Base-by-base conservation (phyloP, 2,888 invertebrate species). In the Nasonia oneida region DNA sequence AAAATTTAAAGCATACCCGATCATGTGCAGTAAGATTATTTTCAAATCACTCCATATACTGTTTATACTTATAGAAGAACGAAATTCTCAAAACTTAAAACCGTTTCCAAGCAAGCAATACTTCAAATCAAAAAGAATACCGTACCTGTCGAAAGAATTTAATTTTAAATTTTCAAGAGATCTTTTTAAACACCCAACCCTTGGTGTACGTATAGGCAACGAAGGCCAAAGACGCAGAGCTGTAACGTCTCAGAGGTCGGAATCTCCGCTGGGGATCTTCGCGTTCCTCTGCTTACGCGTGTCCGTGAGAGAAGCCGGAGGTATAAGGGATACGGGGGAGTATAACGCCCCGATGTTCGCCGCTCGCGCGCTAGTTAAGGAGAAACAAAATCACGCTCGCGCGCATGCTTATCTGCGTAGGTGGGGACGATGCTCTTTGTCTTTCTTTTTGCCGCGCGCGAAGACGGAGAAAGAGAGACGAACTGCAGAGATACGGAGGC, bases 301-400 rank as follows among this genome's bases (percentile, higher is more conserved):
- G 67, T 61, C 33, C 18, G 39, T 6, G 50, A 12, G 15, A 53
- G 18, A 18, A 23, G 42, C 57, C n/a, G 6, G 5, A 61, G 23
- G 47, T 47, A 64, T 42, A 23, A 33, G 33, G 8, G 15, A 70
- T 15, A 47, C 64, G 50, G 2, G 5, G 67, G 15, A n/a, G 50
- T 18, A 73, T 6, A 8, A 8, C 12, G 39, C n/a, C 1, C n/a
- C 73, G 39, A 70, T 47, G n/a, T 29, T 67, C 50, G 18, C 23
- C 23, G 33, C 57, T 29, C 29, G 29, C 29, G 18, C 37, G 50
- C 70, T 53, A 67, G 76, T 83, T 83, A 76, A 76, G 73, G 82
- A 70, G 67, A 70, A 78, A 73, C 83, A 73, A 83, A 83, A 83
- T 83, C 83, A 47, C 73, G 78, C 53, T 53, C 61, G 53, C 83